Conservation (phyloP, 2,888 invertebrate species). For the Drosophila nigritarsus region DNA sequence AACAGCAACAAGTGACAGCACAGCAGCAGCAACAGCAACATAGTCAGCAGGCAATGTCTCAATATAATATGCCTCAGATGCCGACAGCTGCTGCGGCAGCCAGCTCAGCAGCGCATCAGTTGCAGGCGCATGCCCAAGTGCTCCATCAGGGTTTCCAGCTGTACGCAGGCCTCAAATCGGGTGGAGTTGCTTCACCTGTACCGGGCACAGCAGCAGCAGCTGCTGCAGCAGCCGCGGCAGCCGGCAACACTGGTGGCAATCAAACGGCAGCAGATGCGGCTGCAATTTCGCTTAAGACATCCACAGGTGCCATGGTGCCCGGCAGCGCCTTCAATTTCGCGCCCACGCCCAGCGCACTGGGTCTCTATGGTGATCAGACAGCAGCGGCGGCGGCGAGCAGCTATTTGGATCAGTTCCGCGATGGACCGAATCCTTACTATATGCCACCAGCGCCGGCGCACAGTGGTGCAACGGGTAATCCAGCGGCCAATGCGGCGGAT, state of each 20-base stretch:
- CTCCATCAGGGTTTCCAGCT: slow-evolving; percentile 87
- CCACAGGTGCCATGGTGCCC: slow-evolving; percentile 89
- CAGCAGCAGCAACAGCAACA: slow-evolving; percentile 66
- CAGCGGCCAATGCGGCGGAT: slow-evolving; percentile 70
- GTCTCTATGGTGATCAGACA: slow-evolving; percentile 81
- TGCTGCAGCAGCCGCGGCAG: slow-evolving; percentile 39
- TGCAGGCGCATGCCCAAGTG: slow-evolving; percentile 81
- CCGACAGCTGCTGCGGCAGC: slow-evolving; percentile 74
- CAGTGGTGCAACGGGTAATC: slow-evolving; percentile 73
- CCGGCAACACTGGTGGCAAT: slow-evolving; percentile 25
- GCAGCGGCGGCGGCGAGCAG: slow-evolving; percentile 87
- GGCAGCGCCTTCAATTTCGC: slow-evolving; percentile 95
- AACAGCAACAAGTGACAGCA: slow-evolving; percentile 49
- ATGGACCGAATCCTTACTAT: slow-evolving; percentile 88
- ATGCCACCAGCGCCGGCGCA: slow-evolving; percentile 86
- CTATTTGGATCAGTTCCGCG: slow-evolving; percentile 89
- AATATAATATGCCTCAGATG: slow-evolving; percentile 74
- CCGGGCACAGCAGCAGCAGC: slow-evolving; percentile 52
- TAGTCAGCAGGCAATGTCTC: slow-evolving; percentile 58
- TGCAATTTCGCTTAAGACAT: slow-evolving; percentile 88
- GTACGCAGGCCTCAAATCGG: slow-evolving; percentile 86
- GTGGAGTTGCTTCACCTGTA: slow-evolving; percentile 78
- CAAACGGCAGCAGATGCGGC: slow-evolving; percentile 78
- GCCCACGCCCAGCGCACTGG: slow-evolving; percentile 87
- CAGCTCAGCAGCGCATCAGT: slow-evolving; percentile 65